phyloP scores from a whole-genome alignment of 2,797 vertebrate species.

The Poecilia picta region DNA sequence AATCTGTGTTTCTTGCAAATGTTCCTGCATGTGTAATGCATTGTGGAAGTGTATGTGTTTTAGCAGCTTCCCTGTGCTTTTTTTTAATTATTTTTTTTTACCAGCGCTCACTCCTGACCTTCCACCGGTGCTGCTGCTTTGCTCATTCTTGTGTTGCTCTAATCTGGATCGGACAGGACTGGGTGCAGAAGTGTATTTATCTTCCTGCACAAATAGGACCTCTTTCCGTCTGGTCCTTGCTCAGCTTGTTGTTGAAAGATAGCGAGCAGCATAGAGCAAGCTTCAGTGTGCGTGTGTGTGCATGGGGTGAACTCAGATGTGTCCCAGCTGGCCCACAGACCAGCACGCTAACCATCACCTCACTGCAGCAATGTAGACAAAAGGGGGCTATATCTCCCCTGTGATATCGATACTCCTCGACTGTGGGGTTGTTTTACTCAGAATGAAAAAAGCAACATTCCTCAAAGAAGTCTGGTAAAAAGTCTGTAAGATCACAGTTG shows the following conservation, averaged over 20 bases:
- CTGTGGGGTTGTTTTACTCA: constrained; percentile 65
- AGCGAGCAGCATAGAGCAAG: constrained; percentile 72
- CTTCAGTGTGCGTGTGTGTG: constrained; percentile 45
- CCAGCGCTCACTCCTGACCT: constrained; percentile 72
- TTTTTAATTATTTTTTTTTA: constrained; percentile 36
- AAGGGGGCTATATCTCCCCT: constrained; percentile 67
- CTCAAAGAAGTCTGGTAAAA: constrained; percentile 60
- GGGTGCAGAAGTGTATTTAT: constrained; percentile 82
- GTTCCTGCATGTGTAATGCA: constrained; percentile 37
- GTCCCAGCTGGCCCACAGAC: constrained; percentile 79
- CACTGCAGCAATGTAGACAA: constrained; percentile 70
- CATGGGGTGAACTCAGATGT: constrained; percentile 71
- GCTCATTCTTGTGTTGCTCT: constrained; percentile 79
- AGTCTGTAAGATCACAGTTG: constrained; percentile 64
- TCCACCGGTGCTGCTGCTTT: constrained; percentile 71
- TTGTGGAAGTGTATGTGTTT: constrained; percentile 45
- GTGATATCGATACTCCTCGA: constrained; percentile 76
- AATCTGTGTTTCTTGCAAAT: constrained; percentile 37
- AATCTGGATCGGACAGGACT: constrained; percentile 79
- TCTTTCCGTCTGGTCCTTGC: constrained; percentile 82
- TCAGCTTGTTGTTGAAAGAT: constrained; percentile 86
- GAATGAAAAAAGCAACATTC: constrained; percentile 72
- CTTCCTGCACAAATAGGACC: constrained; percentile 83
- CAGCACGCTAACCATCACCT: constrained; percentile 72
- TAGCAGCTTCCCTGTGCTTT: constrained; percentile 69